Evolutionary conservation across 1,140 invertebrate genomes (phyloP).

Genomic region (Heliconius hewitsoni): DNA sequence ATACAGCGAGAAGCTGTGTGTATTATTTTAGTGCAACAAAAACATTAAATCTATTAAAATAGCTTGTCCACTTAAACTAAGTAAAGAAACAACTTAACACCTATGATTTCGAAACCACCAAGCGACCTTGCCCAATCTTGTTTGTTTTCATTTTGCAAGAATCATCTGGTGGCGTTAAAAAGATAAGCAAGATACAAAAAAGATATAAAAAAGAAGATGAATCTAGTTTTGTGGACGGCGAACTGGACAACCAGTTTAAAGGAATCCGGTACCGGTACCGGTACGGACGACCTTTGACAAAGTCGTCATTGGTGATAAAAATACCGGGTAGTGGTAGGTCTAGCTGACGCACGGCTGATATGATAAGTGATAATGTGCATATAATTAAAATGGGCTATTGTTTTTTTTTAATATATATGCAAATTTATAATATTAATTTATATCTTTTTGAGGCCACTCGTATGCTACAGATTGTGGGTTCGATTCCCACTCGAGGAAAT

Average conservation of each 20-base stretch:
- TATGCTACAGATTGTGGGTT: too few relatives aligned
- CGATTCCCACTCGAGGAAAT: too few relatives aligned
- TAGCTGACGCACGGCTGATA: constrained; percentile 33
- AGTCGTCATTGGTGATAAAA: constrained; percentile 47
- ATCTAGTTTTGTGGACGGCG: constrained; percentile 49
- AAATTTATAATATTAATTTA: too few relatives aligned
- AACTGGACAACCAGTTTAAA: constrained; percentile 54
- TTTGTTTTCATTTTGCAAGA: constrained; percentile 39
- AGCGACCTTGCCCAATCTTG: constrained; percentile 32
- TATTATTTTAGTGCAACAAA: too few relatives aligned
- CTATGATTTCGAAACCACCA: not conserved
- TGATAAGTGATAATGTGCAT: constrained; percentile 1
- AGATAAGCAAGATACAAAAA: constrained; percentile 29
- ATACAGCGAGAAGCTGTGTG: too few relatives aligned
- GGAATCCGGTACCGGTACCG: constrained; percentile 50
- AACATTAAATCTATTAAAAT: not conserved
- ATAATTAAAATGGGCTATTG: not conserved
- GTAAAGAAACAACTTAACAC: not conserved
- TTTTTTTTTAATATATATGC: not conserved
- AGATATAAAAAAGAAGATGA: constrained; percentile 25
- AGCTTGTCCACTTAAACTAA: not conserved
- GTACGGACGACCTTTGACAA: constrained; percentile 60
- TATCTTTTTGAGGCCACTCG: too few relatives aligned
- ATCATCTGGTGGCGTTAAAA: constrained; percentile 41
- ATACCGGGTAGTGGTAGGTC: constrained; percentile 24